Evolutionary conservation across 2,888 invertebrate species (phyloP).

Genomic region (Lumbricus terrestris): DNA sequence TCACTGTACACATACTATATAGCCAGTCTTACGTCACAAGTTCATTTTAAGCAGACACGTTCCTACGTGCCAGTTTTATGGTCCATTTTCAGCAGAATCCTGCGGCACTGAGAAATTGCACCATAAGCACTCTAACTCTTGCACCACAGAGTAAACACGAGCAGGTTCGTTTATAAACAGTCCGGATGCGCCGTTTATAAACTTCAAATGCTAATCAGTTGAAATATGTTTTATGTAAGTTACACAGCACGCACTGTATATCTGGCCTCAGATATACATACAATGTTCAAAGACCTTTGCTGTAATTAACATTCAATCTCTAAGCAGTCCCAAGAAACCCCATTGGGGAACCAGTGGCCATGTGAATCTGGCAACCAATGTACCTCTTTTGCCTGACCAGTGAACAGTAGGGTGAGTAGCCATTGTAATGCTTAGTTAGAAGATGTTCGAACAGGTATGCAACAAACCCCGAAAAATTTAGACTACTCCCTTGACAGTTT

Average conservation of each 20-base stretch:
- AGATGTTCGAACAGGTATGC: neutral
- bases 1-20: too few relatives aligned
- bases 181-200: neutral
- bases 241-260: neutral
- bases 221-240: neutral
- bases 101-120: neutral
- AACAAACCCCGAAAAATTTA: neutral
- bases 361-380: neutral
- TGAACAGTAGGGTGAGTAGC: neutral
- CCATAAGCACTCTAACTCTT: neutral
- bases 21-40: too few relatives aligned
- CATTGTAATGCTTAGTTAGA: neutral
- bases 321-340: neutral
- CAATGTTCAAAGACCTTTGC: neutral
- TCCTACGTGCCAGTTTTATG: neutral
- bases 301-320: neutral
- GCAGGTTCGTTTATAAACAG: neutral
- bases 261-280: neutral
- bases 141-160: neutral
- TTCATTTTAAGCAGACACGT: neutral
- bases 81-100: neutral
- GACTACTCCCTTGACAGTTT: neutral
- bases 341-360: neutral
- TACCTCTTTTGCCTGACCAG: neutral
- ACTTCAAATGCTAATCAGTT: neutral